These are phyloP conservation scores for Ptychobarbus kaznakovi DNA, from an alignment of 2,797 vertebrate genomes.

Conservation along the genomic window DNA sequence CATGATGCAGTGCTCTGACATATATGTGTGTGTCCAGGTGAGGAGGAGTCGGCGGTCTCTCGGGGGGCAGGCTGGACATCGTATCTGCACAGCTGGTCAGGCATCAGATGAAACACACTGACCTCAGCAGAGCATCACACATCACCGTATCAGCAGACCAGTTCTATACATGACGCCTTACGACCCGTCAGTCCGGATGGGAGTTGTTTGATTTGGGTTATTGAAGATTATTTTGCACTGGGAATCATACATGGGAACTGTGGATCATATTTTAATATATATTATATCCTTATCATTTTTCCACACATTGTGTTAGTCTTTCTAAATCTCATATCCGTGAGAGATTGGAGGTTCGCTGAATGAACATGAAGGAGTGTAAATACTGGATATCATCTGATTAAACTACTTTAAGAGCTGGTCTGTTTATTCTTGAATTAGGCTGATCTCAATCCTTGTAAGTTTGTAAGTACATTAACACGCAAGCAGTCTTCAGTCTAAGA, in stretches of 20 bases:
- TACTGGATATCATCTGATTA: neutral
- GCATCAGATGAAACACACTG: constrained; percentile 79
- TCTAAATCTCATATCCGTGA: neutral
- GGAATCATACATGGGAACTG: neutral
- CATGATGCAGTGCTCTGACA: no score
- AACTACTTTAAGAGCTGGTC: neutral
- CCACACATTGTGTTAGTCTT: neutral
- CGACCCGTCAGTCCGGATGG: neutral
- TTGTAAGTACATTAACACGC: no score
- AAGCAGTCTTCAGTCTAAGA: no score
- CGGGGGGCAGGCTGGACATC: constrained; percentile 92
- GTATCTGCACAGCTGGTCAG: constrained; percentile 98
- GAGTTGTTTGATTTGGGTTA: no score
- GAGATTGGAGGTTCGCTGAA: neutral
- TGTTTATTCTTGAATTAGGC: neutral
- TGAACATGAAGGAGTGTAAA: neutral
- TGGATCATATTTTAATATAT: neutral
- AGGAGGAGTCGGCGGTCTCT: constrained; percentile 81
- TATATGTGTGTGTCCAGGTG: constrained; percentile 82
- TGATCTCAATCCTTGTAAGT: neutral
- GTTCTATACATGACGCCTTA: neutral
- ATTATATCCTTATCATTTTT: neutral
- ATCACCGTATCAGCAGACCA: no score
- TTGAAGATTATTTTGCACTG: neutral
- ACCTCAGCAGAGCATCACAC: neutral